Evolutionary conservation across 2,113 vertebrate genomes (phyloP).

Genomic region (Terrapene triunguis): DNA sequence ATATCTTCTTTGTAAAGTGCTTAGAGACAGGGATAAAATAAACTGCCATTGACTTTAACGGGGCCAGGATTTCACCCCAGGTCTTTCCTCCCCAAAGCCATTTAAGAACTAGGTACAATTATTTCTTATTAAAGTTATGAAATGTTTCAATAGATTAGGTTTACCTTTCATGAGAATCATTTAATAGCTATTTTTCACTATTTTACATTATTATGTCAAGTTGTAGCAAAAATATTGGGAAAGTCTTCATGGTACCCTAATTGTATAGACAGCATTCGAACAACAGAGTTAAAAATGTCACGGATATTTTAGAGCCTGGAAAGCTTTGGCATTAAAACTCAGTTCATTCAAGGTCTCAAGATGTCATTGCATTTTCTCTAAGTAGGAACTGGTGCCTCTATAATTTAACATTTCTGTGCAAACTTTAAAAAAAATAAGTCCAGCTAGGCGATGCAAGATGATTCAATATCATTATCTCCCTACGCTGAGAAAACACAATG

Average conservation of each 20-base stretch:
- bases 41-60: no score
- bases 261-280: not conserved
- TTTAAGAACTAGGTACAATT: not conserved
- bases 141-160: not conserved
- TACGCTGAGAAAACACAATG: not conserved
- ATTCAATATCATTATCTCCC: slow-evolving; percentile 42
- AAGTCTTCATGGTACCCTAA: slow-evolving; percentile 16
- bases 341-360: slow-evolving; percentile 47
- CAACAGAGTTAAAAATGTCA: not conserved
- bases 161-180: not conserved
- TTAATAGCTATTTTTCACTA: not conserved
- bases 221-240: not conserved
- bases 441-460: slow-evolving; percentile 31
- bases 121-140: not conserved
- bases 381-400: slow-evolving; percentile 20
- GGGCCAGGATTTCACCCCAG: no score
- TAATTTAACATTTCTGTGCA: slow-evolving; percentile 38
- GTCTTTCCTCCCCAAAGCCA: not conserved
- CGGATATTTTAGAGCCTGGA: slow-evolving; percentile 35
- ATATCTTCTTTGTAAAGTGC: not conserved
- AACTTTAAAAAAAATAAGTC: not conserved
- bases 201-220: not conserved
- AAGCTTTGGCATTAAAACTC: slow-evolving; percentile 36
- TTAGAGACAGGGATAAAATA: no score
- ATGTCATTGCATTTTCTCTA: slow-evolving; percentile 41